A percentile compares a stretch with the other conserved stretches of the same genome.
Conservation (phyloP, 1,140 invertebrate species). For the Metopolophium dirhodum region DNA sequence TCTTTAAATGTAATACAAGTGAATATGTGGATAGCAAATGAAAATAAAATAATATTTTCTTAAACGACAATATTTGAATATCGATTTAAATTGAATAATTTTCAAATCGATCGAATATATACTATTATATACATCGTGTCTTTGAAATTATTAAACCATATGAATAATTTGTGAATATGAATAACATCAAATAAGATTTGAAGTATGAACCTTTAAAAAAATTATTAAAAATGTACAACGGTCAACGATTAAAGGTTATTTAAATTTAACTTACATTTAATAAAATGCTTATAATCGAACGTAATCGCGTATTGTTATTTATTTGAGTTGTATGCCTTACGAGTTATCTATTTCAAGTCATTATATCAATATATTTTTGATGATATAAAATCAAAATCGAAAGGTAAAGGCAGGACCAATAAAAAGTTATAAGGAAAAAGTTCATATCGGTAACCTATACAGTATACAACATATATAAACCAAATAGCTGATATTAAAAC, state of each 20-base stretch:
- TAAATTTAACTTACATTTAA: neutral
- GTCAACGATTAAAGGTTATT: conserved; percentile 4
- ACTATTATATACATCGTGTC: neutral
- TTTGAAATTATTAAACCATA: neutral
- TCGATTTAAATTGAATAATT: neutral
- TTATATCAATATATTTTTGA: neutral
- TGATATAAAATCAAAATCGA: neutral
- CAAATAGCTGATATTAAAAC: too few species aligned
- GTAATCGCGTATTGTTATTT: neutral
- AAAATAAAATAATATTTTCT: neutral
- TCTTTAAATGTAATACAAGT: neutral
- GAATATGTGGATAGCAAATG: neutral
- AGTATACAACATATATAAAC: too few species aligned
- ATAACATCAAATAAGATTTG: neutral
- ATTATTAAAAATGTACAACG: neutral
- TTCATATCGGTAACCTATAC: neutral
- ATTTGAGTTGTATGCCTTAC: neutral
- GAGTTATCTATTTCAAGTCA: neutral
- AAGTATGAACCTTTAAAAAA: neutral
- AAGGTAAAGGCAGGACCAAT: neutral
- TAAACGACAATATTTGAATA: neutral
- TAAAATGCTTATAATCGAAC: neutral
- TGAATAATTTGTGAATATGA: neutral
- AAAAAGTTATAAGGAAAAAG: neutral
- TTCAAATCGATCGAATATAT: neutral